Evolutionary conservation across 2,888 invertebrate genomes (phyloP).

Genomic region (Biston stratarius): DNA sequence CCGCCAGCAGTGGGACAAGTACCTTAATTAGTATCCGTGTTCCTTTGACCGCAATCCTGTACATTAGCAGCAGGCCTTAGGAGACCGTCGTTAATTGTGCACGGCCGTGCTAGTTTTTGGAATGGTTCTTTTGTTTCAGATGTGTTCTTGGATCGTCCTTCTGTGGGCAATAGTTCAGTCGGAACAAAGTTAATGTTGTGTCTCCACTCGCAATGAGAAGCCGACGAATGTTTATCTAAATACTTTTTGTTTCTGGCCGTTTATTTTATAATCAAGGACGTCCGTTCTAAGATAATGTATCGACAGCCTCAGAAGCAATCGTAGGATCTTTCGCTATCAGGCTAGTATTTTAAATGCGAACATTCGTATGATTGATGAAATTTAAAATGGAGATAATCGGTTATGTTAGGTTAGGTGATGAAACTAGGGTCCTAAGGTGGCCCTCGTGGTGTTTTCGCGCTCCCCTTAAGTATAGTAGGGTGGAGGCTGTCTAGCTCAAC

Average conservation of each 20-base stretch:
- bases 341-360: too few relatives aligned
- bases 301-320: too few relatives aligned
- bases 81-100: conserved; percentile 40
- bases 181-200: conserved; percentile 27
- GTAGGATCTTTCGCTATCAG: too few relatives aligned
- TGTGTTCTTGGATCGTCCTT: conserved; percentile 30
- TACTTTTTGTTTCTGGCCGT: conserved; percentile 3
- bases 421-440: too few relatives aligned
- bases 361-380: too few relatives aligned
- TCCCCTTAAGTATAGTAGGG: too few relatives aligned
- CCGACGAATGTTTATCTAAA: conserved; percentile 30
- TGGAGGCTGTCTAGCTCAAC: too few relatives aligned
- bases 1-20: conserved; percentile 15
- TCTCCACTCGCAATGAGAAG: conserved; percentile 19
- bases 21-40: conserved; percentile 41
- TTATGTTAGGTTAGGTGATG: too few relatives aligned
- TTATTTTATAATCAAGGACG: neutral
- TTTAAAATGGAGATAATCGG: too few relatives aligned
- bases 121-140: conserved; percentile 39
- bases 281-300: too few relatives aligned
- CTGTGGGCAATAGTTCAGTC: conserved; percentile 29
- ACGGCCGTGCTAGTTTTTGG: conserved; percentile 38
- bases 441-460: too few relatives aligned
- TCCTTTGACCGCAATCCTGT: conserved; percentile 41
- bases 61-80: conserved; percentile 40